A percentile compares a stretch with the other conserved stretches of the same genome.
phyloP scores from a whole-genome alignment of 2,888 invertebrate genomes.

The Mechanitis mazaeus region DNA sequence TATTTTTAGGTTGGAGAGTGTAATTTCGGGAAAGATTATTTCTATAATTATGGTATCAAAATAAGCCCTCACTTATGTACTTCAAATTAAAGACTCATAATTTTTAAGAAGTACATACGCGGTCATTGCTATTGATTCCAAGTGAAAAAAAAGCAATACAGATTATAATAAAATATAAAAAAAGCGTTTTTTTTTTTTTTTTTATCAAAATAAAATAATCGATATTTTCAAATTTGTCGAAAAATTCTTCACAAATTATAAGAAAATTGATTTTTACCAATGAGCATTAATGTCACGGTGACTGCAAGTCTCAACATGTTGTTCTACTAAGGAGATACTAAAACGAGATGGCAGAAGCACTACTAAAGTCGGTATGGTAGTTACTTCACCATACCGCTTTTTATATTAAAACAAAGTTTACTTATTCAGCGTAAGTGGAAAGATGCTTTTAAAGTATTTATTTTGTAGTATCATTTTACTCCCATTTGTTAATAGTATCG shows the following conservation, averaged over 20 bases:
- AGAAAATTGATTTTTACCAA: slow-evolving; percentile 39
- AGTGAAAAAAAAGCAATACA: too few species aligned
- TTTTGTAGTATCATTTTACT: not conserved
- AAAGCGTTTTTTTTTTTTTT: not conserved
- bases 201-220: slow-evolving; percentile 14
- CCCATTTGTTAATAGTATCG: not conserved
- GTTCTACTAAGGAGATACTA: slow-evolving; percentile 29
- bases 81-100: not conserved
- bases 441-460: not conserved
- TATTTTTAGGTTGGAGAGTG: too few species aligned
- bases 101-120: too few species aligned
- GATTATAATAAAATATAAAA: too few species aligned
- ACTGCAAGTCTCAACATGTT: slow-evolving; percentile 59
- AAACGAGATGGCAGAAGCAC: slow-evolving; percentile 33
- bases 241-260: too few species aligned
- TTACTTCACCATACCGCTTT: slow-evolving; percentile 36
- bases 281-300: slow-evolving; percentile 54
- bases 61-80: too few species aligned
- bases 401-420: slow-evolving; percentile 54
- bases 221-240: slow-evolving; percentile 28
- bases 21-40: too few species aligned
- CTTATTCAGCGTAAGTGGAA: slow-evolving; percentile 25
- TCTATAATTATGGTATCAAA: too few species aligned
- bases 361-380: slow-evolving; percentile 40
- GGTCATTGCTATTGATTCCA: too few species aligned